Evolutionary conservation across 2,888 invertebrate genomes (phyloP), one percentile per base, ranked within the genome.

Genomic region (Idaea aversata): DNA sequence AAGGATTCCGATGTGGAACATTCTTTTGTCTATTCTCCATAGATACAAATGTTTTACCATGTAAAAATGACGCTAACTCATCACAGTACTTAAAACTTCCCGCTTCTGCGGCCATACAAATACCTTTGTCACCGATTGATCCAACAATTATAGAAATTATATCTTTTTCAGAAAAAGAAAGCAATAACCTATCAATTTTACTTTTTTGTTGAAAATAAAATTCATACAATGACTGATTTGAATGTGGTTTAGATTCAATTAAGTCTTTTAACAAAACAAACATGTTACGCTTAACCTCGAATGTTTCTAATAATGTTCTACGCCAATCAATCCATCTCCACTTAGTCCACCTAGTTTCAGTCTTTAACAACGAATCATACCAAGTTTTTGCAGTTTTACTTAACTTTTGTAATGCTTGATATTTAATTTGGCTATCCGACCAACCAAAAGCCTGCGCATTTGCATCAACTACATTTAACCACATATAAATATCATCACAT

Each of bases 341-440:
- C 6, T 6, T 13, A 10, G 38, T 38, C 38, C 38, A 38, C 6
- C 6, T 6, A 13, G 6, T 6, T 10, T 38, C 38, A 13, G 6
- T 38, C 2, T 13, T 6, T 13, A 38, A 38, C 10, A 70, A 16
- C 7, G 70, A 70, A 35, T 70, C 70, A 15, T 65, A 67, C 68
- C 70, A 70, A 0, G 62, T 61, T 65, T 67, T 70, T 15, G 68
- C 58, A 5, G 68, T 64, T 0, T 65, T 66, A 25, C 63, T 66
- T n/a, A 70, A 61, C 60, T 70, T 70, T 57, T 70, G 66, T 15
- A 71, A 35, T n/a, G 68, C 64, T 35, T 70, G 67, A 63, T 66
- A 70, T 15, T 61, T 61, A 5, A 35, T 66, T 62, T 64, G 59
- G 47, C 62, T 64, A 13, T 69, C 71, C 0, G 67, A 63, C 71